Percentiles rank a stretch among this genome's conserved stretches.
Evolutionary conservation across 2,797 vertebrate genomes (phyloP).

Genomic region (Myiotriccus ornatus): DNA sequence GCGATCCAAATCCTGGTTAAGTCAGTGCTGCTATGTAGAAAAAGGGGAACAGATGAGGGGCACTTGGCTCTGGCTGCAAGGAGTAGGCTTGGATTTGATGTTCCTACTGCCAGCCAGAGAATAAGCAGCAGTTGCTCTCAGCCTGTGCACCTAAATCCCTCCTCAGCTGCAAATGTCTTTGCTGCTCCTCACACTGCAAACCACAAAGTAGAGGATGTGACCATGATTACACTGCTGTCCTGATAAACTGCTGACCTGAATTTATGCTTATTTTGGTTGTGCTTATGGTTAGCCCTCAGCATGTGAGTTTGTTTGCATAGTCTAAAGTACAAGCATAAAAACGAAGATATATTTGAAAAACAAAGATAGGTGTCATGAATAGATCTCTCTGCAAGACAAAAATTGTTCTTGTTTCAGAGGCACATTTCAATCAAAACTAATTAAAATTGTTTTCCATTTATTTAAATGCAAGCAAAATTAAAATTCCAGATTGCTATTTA

Average conservation of each 20-base stretch:
- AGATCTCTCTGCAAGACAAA: not conserved
- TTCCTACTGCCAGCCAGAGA: not conserved
- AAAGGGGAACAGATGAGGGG: not conserved
- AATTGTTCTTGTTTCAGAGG: not conserved
- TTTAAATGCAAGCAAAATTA: not conserved
- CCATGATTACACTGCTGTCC: rapidly evolving
- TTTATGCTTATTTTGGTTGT: not conserved
- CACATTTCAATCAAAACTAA: not conserved
- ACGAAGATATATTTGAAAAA: not conserved
- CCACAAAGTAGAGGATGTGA: not conserved
- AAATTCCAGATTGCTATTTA: not conserved
- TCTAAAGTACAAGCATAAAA: not conserved
- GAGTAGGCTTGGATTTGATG: not conserved
- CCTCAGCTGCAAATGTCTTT: not conserved
- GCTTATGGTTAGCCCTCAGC: not conserved
- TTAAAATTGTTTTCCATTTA: not conserved
- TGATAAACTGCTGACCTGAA: not conserved
- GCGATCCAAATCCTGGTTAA: not conserved
- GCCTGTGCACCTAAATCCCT: not conserved
- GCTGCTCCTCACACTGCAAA: not conserved
- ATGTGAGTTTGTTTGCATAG: rapidly evolving
- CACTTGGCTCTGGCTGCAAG: not conserved
- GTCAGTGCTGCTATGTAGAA: not conserved
- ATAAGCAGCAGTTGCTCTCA: not conserved
- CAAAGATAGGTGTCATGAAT: not conserved